These are phyloP conservation scores for Ypsolopha sequella DNA, from an alignment of 2,888 invertebrate species.

Conservation along the genomic window DNA sequence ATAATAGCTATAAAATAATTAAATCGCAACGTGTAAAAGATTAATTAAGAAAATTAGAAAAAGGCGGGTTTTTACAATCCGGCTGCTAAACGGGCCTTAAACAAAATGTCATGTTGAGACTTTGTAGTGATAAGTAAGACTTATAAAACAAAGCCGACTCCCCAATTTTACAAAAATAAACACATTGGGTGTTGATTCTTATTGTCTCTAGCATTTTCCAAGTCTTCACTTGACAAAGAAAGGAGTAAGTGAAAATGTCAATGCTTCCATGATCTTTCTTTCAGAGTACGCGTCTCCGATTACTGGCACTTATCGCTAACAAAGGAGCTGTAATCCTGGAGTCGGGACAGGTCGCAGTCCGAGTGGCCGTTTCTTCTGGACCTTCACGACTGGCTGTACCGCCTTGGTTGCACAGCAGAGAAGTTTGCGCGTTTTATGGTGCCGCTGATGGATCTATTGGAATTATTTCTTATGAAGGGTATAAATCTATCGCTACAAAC, in stretches of 20 bases:
- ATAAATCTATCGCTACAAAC: neutral
- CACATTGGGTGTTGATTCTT: no score
- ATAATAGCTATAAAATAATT: no score
- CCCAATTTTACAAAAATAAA: no score
- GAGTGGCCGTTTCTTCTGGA: conserved; percentile 34
- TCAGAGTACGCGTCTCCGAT: conserved; percentile 73
- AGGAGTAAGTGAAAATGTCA: no score
- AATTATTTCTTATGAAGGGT: conserved; percentile 75
- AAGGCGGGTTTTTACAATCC: no score
- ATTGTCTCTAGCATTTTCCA: no score
- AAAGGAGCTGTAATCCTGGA: conserved; percentile 82
- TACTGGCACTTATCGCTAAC: conserved; percentile 87
- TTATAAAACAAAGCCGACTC: no score
- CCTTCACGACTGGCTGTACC: conserved; percentile 46
- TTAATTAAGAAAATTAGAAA: no score
- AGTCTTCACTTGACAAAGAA: neutral
- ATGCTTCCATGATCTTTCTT: conserved; percentile 15
- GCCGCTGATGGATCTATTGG: conserved; percentile 92
- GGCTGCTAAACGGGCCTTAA: no score
- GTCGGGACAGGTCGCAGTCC: conserved; percentile 73
- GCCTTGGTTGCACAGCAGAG: conserved; percentile 33
- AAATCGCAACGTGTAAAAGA: no score
- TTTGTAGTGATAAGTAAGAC: no score
- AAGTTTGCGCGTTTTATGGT: conserved; percentile 83
- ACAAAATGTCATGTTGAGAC: no score